A percentile compares a stretch with the other conserved stretches of the same genome.
Evolutionary conservation across 2,113 vertebrate species (phyloP).

Genomic region (Sylvietta virens): DNA sequence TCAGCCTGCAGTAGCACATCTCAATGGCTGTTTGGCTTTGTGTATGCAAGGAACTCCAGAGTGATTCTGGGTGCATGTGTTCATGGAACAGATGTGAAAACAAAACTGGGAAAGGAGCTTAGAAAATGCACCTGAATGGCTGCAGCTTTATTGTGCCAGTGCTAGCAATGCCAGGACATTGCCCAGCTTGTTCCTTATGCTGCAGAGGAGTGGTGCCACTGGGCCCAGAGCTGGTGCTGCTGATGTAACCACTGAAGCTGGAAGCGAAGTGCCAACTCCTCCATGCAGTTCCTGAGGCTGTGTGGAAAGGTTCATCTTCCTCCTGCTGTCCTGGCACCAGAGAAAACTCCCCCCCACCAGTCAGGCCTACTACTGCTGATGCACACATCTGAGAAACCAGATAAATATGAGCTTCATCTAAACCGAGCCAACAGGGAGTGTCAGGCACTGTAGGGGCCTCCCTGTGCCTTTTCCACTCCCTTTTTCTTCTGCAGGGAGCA

Average conservation of each 20-base stretch:
- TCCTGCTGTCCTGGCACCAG: neutral
- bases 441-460: neutral
- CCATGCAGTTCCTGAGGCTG: neutral
- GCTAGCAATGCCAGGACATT: neutral
- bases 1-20: neutral
- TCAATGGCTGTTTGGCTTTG: neutral
- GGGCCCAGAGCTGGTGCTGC: neutral
- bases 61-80: accelerated
- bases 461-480: neutral
- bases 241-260: neutral
- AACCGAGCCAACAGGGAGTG: neutral
- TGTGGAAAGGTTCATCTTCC: neutral
- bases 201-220: neutral
- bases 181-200: neutral
- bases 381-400: neutral
- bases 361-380: neutral
- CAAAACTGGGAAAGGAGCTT: neutral
- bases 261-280: neutral
- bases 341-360: neutral
- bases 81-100: neutral
- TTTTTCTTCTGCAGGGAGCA: neutral
- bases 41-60: neutral
- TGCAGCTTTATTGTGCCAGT: neutral
- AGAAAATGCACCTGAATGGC: neutral
- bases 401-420: neutral